These are phyloP conservation scores for Halictus quadricinctus DNA, from an alignment of 2,888 invertebrate species.

Conservation along the genomic window DNA sequence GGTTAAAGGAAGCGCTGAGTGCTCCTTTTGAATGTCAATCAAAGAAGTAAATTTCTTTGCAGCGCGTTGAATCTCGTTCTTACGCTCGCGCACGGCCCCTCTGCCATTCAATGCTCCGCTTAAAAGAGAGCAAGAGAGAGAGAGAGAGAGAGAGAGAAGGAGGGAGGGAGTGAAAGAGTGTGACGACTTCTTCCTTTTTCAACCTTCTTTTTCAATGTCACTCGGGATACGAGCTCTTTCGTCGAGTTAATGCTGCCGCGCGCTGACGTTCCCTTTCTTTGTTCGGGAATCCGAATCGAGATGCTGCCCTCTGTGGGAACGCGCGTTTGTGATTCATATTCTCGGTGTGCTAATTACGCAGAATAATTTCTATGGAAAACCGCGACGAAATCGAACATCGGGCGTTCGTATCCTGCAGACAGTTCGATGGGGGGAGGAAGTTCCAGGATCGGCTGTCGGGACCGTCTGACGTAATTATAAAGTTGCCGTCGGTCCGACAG, in stretches of 20 bases:
- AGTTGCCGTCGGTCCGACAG: neutral
- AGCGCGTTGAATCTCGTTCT: constrained; percentile 38
- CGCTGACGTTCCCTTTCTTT: neutral
- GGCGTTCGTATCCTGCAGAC: neutral
- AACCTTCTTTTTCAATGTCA: constrained; percentile 31
- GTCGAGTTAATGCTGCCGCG: neutral
- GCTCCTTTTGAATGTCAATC: constrained; percentile 56
- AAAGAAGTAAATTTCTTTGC: constrained; percentile 55
- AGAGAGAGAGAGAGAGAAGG: neutral
- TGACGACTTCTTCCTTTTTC: neutral
- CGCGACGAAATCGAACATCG: neutral
- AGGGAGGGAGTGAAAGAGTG: no score
- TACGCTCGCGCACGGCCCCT: neutral
- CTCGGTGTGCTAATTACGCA: neutral
- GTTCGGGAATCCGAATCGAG: neutral
- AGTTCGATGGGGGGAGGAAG: neutral
- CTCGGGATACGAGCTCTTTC: constrained; percentile 8
- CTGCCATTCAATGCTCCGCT: constrained; percentile 32
- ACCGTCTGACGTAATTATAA: constrained; percentile 12
- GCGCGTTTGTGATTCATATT: no score
- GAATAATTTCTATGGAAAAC: neutral
- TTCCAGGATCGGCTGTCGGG: neutral
- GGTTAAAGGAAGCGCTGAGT: constrained; percentile 48
- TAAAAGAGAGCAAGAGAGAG: constrained; percentile 15
- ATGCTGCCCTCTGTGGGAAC: neutral